phyloP scores from a whole-genome alignment of 2,113 vertebrate species.

The Speoplatyrhinus poulsoni region DNA sequence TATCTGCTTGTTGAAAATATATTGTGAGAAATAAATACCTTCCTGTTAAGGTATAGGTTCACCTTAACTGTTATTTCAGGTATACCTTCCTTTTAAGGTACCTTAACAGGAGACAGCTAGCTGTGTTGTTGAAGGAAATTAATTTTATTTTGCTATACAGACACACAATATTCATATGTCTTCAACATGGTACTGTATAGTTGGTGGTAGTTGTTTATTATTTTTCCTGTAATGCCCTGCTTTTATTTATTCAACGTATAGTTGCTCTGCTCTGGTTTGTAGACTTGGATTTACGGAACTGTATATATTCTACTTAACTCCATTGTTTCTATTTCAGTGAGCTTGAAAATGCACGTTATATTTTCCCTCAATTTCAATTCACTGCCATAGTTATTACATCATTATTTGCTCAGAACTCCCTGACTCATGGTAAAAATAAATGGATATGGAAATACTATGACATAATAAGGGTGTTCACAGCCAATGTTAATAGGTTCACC shows the following conservation, averaged over 20 bases:
- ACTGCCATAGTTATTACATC: constrained; percentile 33
- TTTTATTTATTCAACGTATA: not conserved
- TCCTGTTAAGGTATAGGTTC: too few relatives aligned
- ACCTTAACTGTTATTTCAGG: too few relatives aligned
- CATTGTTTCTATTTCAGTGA: constrained; percentile 35
- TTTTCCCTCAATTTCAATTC: constrained; percentile 15
- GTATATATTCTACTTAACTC: constrained; percentile 25
- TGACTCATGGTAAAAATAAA: constrained; percentile 9
- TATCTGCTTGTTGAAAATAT: too few relatives aligned
- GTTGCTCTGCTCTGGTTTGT: constrained; percentile 1
- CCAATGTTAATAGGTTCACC: constrained; percentile 7
- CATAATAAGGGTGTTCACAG: not conserved
- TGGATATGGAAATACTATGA: not conserved
- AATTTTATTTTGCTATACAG: not conserved
- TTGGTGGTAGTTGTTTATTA: too few relatives aligned
- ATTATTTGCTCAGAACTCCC: not conserved
- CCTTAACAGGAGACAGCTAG: not conserved
- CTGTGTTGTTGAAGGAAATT: not conserved
- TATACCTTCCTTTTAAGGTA: not conserved
- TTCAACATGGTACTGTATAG: too few relatives aligned
- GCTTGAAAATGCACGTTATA: constrained; percentile 36
- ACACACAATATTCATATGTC: not conserved
- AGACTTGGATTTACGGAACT: not conserved
- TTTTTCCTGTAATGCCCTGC: not conserved
- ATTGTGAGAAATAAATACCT: too few relatives aligned